Evolutionary conservation across 2,113 vertebrate genomes (phyloP).

Genomic region (Perognathus longimembris): DNA sequence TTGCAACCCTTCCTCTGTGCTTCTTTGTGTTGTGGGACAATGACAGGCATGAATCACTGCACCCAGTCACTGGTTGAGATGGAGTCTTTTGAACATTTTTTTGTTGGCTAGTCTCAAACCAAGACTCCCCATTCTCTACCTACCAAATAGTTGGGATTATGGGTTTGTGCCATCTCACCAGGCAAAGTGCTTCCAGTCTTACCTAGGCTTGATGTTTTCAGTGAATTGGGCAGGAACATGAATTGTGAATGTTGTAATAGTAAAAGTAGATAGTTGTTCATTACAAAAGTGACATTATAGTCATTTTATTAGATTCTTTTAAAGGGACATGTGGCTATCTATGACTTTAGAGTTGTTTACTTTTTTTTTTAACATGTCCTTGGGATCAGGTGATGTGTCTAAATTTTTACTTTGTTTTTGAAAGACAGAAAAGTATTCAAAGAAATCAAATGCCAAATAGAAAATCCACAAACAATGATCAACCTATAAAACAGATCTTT

Average conservation of each 20-base stretch:
- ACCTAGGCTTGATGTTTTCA: neutral
- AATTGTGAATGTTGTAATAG: neutral
- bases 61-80: too few relatives aligned
- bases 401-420: neutral
- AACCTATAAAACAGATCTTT: neutral
- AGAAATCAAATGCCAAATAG: neutral
- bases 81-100: too few relatives aligned
- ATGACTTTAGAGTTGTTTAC: neutral
- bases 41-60: too few relatives aligned
- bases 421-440: neutral
- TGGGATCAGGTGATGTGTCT: neutral
- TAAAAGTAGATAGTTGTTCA: neutral
- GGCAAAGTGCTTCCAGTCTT: neutral
- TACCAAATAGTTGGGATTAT: too few relatives aligned
- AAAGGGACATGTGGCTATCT: neutral
- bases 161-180: too few relatives aligned
- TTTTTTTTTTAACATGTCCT: neutral
- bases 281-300: neutral
- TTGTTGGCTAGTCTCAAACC: too few relatives aligned
- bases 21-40: too few relatives aligned
- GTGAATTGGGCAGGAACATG: neutral
- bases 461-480: neutral
- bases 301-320: slow-evolving; percentile 13
- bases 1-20: too few relatives aligned
- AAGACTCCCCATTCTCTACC: too few relatives aligned